A percentile compares a stretch with the other conserved stretches of the same genome.
These are phyloP conservation scores for Lutraria lutraria DNA, from an alignment of 2,888 invertebrate species.

Conservation along the genomic window DNA sequence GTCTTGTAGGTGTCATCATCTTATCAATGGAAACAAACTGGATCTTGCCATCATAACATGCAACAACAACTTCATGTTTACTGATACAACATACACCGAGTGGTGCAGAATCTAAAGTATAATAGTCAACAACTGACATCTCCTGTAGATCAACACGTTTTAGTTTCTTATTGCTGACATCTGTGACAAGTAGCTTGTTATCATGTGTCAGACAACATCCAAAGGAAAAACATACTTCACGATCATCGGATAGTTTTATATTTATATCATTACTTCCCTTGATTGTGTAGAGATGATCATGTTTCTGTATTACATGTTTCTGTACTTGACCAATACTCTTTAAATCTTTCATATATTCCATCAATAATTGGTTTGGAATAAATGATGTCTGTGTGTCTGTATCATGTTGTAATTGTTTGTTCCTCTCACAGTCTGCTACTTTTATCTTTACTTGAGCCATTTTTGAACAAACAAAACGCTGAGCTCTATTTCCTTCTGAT, in stretches of 20 bases:
- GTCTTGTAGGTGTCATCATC: conserved; percentile 25
- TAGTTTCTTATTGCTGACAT: conserved; percentile 7
- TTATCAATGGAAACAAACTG: conserved; percentile 27
- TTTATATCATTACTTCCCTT: conserved; percentile 19
- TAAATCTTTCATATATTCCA: background rate
- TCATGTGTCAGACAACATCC: conserved; percentile 31
- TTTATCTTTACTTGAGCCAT: background rate
- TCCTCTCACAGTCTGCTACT: background rate
- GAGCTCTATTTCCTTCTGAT: conserved; percentile 16
- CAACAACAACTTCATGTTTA: conserved; percentile 31
- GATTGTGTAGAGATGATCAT: background rate
- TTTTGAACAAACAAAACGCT: conserved; percentile 11
- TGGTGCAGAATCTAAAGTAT: background rate
- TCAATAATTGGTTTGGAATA: background rate
- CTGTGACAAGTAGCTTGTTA: conserved; percentile 8
- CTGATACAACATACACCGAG: conserved; percentile 33
- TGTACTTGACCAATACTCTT: background rate
- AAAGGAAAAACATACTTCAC: background rate
- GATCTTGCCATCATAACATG: background rate
- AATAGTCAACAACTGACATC: conserved; percentile 19
- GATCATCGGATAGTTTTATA: background rate
- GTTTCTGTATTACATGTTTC: no score
- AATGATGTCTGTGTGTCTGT: background rate
- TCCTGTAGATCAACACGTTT: conserved; percentile 17
- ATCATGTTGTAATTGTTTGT: background rate